These are phyloP conservation scores for Acanthopleura granulata DNA, from an alignment of 2,888 invertebrate genomes.

Conservation along the genomic window DNA sequence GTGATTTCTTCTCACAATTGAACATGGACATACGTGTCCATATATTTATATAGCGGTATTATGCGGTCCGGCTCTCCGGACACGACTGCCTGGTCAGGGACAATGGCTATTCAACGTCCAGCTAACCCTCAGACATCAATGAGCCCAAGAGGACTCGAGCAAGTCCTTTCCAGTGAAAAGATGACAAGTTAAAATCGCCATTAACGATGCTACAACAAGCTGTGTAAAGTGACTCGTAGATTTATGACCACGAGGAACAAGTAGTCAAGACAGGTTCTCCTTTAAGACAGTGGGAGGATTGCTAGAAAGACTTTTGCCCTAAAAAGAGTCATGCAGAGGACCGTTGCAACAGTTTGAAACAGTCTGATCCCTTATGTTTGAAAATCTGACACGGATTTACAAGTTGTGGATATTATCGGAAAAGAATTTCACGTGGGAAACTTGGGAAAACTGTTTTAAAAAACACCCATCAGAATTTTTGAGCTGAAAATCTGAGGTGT, in stretches of 20 bases:
- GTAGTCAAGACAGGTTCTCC: not conserved
- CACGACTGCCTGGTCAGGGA: not conserved
- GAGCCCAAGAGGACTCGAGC: not conserved
- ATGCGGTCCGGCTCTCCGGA: not conserved
- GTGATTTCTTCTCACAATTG: not conserved
- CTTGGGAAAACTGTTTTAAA: no score
- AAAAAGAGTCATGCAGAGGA: no score
- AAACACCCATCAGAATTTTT: no score
- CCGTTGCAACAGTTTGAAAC: no score
- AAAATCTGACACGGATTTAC: no score
- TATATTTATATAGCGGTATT: not conserved
- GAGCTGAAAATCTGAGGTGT: no score
- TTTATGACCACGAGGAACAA: not conserved
- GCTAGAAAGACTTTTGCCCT: no score
- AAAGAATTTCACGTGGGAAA: no score
- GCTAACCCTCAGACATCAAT: not conserved
- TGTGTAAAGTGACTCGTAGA: conserved; percentile 5
- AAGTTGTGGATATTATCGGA: no score
- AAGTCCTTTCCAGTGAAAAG: not conserved
- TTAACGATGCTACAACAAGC: not conserved
- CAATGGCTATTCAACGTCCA: not conserved
- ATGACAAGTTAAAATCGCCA: conserved; percentile 4
- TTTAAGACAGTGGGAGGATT: no score
- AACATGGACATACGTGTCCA: not conserved
- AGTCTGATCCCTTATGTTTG: no score